Conservation (phyloP, 2,888 invertebrate genomes). For the Agriotes lineatus region DNA sequence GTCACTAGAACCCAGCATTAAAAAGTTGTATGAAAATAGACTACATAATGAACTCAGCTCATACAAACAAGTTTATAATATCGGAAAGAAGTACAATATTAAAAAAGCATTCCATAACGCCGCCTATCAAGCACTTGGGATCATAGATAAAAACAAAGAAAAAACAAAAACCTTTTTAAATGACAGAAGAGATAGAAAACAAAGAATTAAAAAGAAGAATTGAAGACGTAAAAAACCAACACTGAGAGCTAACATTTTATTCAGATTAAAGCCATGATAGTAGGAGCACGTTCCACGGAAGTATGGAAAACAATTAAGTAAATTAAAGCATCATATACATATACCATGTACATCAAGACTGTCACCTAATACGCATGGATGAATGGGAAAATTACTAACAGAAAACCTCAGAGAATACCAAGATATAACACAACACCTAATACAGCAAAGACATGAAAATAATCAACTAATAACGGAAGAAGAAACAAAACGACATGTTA, state of each 20-base stretch:
- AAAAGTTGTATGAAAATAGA: background rate
- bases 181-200: background rate
- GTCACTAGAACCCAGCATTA: slow-evolving; percentile 17
- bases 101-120: background rate
- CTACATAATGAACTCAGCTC: background rate
- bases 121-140: slow-evolving; percentile 16
- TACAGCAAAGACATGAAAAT: background rate
- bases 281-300: background rate
- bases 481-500: background rate
- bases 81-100: background rate
- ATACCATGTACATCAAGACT: background rate
- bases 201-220: slow-evolving; percentile 3
- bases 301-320: background rate
- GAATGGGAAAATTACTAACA: background rate
- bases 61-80: background rate
- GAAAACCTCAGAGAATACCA: background rate
- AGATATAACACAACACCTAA: background rate
- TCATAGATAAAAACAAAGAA: background rate
- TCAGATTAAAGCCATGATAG: background rate
- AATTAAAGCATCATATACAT: background rate
- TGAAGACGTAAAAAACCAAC: background rate
- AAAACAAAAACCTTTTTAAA: background rate
- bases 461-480: background rate
- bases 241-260: background rate
- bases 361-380: background rate